These are phyloP conservation scores for Hylyphantes graminicola DNA, from an alignment of 1,140 invertebrate species.

Conservation along the genomic window DNA sequence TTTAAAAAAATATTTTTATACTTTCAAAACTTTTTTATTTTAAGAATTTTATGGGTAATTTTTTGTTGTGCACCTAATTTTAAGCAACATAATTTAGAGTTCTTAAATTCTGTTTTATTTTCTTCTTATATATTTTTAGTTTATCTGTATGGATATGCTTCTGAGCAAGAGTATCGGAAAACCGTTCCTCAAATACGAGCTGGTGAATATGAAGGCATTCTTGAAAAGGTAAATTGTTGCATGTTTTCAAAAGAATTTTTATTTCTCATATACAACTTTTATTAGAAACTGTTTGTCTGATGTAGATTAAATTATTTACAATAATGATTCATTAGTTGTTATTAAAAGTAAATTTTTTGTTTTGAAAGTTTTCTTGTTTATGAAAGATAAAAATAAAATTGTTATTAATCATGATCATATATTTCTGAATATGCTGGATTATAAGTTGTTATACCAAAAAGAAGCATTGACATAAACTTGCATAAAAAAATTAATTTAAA, in stretches of 20 bases:
- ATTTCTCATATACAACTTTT: background rate
- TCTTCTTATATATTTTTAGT: conserved; percentile 65
- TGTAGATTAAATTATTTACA: no score
- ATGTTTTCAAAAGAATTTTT: conserved; percentile 11
- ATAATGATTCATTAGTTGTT: background rate
- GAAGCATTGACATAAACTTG: no score
- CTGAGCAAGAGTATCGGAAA: conserved; percentile 70
- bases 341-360: background rate
- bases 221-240: conserved; percentile 65
- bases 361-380: no score
- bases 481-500: no score
- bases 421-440: no score
- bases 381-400: no score
- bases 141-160: conserved; percentile 73
- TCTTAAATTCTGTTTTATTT: background rate
- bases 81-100: background rate
- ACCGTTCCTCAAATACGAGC: conserved; percentile 72
- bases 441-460: no score
- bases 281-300: no score
- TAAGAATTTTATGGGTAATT: background rate
- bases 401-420: no score
- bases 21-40: background rate
- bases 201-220: conserved; percentile 74
- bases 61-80: background rate
- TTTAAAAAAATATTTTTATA: no score